Evolutionary conservation across 2,113 vertebrate species (phyloP), one percentile per base, ranked within the genome.

Genomic region (Leptobrachium ailaonicum): DNA sequence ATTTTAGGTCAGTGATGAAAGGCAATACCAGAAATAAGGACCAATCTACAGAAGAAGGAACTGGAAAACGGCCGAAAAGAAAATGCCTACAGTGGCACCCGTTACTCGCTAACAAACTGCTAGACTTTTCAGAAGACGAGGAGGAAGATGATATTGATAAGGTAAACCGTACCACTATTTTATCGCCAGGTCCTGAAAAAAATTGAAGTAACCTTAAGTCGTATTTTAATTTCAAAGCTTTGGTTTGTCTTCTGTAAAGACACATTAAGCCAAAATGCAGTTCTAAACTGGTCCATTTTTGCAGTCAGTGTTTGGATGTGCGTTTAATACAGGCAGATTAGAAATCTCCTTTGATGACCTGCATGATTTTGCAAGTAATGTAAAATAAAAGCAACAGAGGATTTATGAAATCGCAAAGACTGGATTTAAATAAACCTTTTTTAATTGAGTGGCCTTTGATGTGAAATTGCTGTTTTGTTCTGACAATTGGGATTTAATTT

Each of bases 31-130:
- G 95, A 90, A 94, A 90, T 90, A 97, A 97, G 90, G 96, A 97
- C 87, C 93, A 95, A 77, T 94, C 94, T 77, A 89, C 89, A 88
- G 95, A 95, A 88, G 97, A 97, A 91, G 92, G 95, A 84, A 87
- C 93, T 83, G 93, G 93, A 73, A 98, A 98, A 86, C 91, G 97
- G 80, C 97, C 97, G 83, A 98, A 97, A 88, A 94, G 97, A 43
- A 98, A 97, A 92, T 99, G 97, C 88, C 95, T 99, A 82, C 97
- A 99, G 94, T 98, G 97, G 97, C 97, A 99, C 90, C 97, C 97
- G 1, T 92, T 99, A 80, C 94, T 99, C 73, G 96, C 97, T 85
- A 98, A 99, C 87, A 99, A 98, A 87, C 91, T 95, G 62, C 91
- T 96, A 85, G 97, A 99, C 83, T 98, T 98, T 89, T 98, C 96